Percentiles rank a stretch among this genome's conserved stretches.
These are phyloP conservation scores for Lepidochrysops patricia DNA, from an alignment of 2,888 invertebrate species.

Conservation along the genomic window DNA sequence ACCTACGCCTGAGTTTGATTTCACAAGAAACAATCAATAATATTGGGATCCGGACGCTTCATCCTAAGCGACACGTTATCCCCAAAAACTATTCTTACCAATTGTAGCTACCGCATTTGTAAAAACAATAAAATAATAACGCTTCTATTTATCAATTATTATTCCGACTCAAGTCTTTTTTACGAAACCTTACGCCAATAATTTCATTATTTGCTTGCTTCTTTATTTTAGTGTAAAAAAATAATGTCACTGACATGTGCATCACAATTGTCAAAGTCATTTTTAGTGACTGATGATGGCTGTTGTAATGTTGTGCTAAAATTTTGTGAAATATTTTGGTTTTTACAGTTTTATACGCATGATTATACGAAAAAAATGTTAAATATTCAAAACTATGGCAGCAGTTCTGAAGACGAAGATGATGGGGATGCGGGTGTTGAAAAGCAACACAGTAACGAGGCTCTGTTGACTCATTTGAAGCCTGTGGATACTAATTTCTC, in stretches of 20 bases:
- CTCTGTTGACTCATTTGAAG: constrained; percentile 67
- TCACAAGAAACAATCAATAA: no score
- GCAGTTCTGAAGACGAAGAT: constrained; percentile 81
- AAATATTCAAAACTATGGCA: constrained; percentile 82
- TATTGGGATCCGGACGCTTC: no score
- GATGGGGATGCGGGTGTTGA: constrained; percentile 55
- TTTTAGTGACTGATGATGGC: neutral
- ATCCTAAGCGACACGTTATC: no score
- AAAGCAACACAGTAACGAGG: constrained; percentile 53
- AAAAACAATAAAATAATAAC: no score
- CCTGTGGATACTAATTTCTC: constrained; percentile 75
- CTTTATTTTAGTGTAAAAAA: neutral
- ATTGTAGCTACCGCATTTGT: no score
- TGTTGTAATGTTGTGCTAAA: neutral
- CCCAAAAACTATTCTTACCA: no score
- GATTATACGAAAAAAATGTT: constrained; percentile 71
- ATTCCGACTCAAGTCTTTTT: no score
- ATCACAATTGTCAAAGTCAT: neutral
- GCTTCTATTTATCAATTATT: no score
- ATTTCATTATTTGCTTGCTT: neutral
- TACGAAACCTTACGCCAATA: neutral
- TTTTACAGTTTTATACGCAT: neutral
- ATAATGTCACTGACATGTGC: neutral
- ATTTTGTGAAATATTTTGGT: neutral
- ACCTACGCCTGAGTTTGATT: no score